Evolutionary conservation across 2,888 invertebrate genomes (phyloP).

Genomic region (Eretmocerus hayati): DNA sequence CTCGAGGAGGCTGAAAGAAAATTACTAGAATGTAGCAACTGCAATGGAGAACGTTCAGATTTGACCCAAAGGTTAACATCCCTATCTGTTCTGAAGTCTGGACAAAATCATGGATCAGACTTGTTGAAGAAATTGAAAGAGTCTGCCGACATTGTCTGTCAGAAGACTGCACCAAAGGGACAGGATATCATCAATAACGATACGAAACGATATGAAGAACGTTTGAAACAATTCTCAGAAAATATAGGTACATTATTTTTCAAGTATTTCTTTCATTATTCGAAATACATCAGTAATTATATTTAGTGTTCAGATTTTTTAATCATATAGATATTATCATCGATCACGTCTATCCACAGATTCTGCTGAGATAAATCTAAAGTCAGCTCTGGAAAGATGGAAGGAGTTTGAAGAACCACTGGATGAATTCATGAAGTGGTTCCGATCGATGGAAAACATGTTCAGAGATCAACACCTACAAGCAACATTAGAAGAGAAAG

Average conservation of each 20-base stretch:
- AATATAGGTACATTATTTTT: slow-evolving; percentile 54
- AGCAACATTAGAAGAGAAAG: slow-evolving; percentile 74
- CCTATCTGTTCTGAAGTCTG: slow-evolving; percentile 58
- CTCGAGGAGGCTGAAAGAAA: slow-evolving; percentile 72
- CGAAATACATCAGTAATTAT: no score
- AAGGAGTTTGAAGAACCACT: slow-evolving; percentile 76
- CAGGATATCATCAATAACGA: slow-evolving; percentile 67
- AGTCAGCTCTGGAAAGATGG: slow-evolving; percentile 74
- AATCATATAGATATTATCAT: not conserved
- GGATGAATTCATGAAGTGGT: slow-evolving; percentile 78
- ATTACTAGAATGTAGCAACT: slow-evolving; percentile 71
- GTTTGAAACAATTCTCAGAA: slow-evolving; percentile 60
- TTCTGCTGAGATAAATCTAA: slow-evolving; percentile 65
- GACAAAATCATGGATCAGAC: slow-evolving; percentile 58
- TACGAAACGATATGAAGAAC: slow-evolving; percentile 61
- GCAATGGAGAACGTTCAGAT: slow-evolving; percentile 77
- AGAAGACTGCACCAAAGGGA: slow-evolving; percentile 76
- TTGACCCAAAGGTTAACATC: slow-evolving; percentile 66
- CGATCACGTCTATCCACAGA: no score
- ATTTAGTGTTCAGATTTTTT: not conserved
- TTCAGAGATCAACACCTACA: slow-evolving; percentile 82
- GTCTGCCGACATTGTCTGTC: slow-evolving; percentile 56
- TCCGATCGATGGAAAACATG: slow-evolving; percentile 73
- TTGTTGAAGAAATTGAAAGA: slow-evolving; percentile 64
- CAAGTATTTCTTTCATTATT: no score